phyloP scores from a whole-genome alignment of 1,140 invertebrate species.

The Myzus persicae region DNA sequence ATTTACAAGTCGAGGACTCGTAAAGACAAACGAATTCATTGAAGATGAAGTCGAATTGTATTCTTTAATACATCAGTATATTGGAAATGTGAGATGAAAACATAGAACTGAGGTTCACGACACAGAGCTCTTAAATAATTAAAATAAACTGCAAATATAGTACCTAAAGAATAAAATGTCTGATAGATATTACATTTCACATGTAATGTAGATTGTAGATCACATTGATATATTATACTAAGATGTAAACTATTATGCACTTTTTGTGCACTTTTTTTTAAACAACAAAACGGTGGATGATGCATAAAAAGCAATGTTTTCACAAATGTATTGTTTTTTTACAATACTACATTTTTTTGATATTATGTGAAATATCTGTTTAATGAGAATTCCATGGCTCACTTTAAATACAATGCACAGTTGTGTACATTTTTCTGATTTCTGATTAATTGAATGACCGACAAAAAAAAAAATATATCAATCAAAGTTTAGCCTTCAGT shows the following conservation, averaged over 20 bases:
- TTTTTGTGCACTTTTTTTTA: no score
- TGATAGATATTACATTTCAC: background rate
- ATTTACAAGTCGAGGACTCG: background rate
- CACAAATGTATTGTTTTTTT: background rate
- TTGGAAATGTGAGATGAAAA: background rate
- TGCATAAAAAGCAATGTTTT: slow-evolving; percentile 17
- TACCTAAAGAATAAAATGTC: background rate
- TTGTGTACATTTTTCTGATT: background rate
- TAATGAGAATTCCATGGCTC: background rate
- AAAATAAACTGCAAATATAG: background rate
- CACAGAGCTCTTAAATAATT: background rate
- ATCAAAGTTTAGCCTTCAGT: background rate
- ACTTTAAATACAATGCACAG: background rate
- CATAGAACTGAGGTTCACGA: background rate
- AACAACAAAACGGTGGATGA: background rate
- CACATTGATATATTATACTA: background rate
- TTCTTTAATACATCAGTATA: background rate
- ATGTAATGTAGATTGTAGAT: background rate
- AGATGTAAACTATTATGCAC: background rate
- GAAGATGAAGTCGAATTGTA: background rate
- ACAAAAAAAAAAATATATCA: slow-evolving; percentile 4
- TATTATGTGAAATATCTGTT: background rate
- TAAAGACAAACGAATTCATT: background rate
- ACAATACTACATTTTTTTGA: background rate
- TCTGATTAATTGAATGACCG: background rate